A percentile compares a stretch with the other conserved stretches of the same genome.
Evolutionary conservation across 2,113 vertebrate species (phyloP).

Genomic region (Istiophorus platypterus): DNA sequence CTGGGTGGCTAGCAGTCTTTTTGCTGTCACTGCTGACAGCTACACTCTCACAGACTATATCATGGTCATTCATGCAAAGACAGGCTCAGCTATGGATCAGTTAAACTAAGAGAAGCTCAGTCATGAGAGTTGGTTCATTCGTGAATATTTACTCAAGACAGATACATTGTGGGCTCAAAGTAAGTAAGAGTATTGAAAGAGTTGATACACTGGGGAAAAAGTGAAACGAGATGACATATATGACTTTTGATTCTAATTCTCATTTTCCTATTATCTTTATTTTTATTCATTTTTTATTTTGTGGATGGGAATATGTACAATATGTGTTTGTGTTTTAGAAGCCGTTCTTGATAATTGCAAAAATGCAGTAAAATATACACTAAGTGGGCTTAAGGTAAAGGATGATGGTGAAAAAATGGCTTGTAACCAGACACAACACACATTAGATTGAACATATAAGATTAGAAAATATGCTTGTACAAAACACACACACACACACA

Average conservation of each 20-base stretch:
- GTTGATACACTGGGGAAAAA: not conserved
- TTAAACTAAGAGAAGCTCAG: slow-evolving; percentile 53
- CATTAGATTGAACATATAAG: not conserved
- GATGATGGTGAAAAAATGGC: not conserved
- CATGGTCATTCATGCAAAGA: slow-evolving; percentile 71
- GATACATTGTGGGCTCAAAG: slow-evolving; percentile 17
- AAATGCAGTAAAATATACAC: no score
- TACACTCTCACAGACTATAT: slow-evolving; percentile 61
- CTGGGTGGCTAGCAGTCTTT: slow-evolving; percentile 55
- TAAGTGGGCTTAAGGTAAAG: no score
- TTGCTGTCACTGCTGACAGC: slow-evolving; percentile 55
- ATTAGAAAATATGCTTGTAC: not conserved
- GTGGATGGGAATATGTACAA: not conserved
- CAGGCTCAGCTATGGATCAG: slow-evolving; percentile 68
- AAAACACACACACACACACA: not conserved
- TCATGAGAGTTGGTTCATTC: slow-evolving; percentile 34
- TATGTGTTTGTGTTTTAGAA: not conserved
- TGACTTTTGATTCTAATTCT: not conserved
- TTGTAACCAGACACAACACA: not conserved
- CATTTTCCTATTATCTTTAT: not conserved
- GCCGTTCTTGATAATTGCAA: no score
- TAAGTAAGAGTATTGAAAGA: not conserved
- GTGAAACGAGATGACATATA: not conserved
- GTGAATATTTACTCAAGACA: slow-evolving; percentile 40
- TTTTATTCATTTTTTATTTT: not conserved